These are phyloP conservation scores for Oryzias curvinotus DNA, from an alignment of 2,113 vertebrate genomes.

Conservation along the genomic window DNA sequence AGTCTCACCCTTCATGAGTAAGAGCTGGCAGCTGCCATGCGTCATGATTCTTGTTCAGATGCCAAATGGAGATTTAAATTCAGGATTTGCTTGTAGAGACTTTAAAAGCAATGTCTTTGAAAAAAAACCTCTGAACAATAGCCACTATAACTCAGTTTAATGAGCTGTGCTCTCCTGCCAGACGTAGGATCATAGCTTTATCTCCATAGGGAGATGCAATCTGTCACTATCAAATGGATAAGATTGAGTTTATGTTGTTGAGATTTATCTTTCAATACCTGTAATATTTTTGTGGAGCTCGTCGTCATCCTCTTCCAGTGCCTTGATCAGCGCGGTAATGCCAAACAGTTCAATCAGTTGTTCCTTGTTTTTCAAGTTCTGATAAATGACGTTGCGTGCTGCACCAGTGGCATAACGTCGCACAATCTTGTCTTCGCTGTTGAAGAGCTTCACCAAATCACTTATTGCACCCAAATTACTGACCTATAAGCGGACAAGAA, in stretches of 20 bases:
- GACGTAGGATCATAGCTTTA: too few species aligned
- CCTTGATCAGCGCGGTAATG: constrained; percentile 83
- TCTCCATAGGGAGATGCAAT: too few species aligned
- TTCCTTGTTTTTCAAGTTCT: constrained; percentile 89
- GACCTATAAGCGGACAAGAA: constrained; percentile 73
- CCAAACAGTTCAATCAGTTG: constrained; percentile 86
- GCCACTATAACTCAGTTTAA: too few species aligned
- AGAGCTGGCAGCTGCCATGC: too few species aligned
- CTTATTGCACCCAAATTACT: constrained; percentile 82
- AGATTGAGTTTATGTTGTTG: background rate
- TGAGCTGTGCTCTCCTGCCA: too few species aligned
- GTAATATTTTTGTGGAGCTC: constrained; percentile 93
- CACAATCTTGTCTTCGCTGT: constrained; percentile 86
- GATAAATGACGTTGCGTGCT: constrained; percentile 93
- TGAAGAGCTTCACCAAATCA: constrained; percentile 89
- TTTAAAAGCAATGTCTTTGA: too few species aligned
- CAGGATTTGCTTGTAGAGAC: too few species aligned
- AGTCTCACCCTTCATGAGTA: too few species aligned
- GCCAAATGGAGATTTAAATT: too few species aligned
- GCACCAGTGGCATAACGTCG: constrained; percentile 92
- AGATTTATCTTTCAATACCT: constrained; percentile 33
- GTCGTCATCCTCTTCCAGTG: constrained; percentile 80
- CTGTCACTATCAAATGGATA: background rate
- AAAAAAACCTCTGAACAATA: too few species aligned
- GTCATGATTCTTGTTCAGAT: too few species aligned